phyloP scores from a whole-genome alignment of 2,113 vertebrate genomes.

The Brienomyrus longianalis region DNA sequence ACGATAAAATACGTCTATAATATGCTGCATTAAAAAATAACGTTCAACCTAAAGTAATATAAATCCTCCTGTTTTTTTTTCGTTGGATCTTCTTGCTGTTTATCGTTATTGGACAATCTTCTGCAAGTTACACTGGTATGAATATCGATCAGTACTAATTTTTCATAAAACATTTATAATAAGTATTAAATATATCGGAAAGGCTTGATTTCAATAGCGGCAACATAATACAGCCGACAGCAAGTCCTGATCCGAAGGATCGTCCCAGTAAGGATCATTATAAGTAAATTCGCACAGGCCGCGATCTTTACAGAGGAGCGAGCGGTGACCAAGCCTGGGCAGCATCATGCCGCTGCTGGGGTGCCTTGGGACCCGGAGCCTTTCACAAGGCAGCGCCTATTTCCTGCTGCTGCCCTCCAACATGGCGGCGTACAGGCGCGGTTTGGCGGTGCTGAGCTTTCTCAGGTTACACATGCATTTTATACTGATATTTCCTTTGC shows the following conservation, averaged over 20 bases:
- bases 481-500: neutral
- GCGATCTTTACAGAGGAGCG: neutral
- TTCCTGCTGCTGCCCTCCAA: slow-evolving; percentile 19
- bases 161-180: neutral
- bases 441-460: slow-evolving; percentile 9
- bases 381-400: slow-evolving; percentile 5
- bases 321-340: no score
- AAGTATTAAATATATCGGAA: neutral
- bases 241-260: neutral
- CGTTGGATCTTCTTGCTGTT: neutral
- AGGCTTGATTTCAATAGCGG: neutral
- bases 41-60: neutral
- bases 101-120: neutral
- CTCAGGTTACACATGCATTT: slow-evolving; percentile 18
- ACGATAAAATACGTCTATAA: neutral
- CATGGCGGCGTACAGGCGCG: slow-evolving; percentile 37
- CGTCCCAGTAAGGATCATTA: neutral
- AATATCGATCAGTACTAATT: neutral
- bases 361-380: neutral
- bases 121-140: neutral
- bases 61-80: neutral
- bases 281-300: neutral
- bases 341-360: neutral
- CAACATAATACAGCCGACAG: neutral
- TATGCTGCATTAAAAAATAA: neutral